Evolutionary conservation across 2,797 vertebrate species (phyloP).

Genomic region (Alosa sapidissima): DNA sequence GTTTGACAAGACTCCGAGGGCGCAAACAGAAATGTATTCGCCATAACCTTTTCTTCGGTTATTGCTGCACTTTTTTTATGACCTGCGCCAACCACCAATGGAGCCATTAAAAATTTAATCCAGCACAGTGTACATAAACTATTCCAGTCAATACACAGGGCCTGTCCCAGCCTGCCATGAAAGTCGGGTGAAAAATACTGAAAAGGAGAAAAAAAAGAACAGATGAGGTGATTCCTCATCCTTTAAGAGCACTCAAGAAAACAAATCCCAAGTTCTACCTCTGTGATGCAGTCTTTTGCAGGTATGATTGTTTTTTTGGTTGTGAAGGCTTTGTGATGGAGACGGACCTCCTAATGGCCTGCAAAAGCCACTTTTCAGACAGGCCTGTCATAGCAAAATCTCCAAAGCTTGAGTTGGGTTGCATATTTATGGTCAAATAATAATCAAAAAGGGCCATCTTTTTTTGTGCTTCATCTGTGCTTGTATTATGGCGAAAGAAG

Average conservation of each 20-base stretch:
- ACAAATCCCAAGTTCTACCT: constrained; percentile 51
- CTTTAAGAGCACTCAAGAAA: constrained; percentile 44
- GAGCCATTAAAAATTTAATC: constrained; percentile 80
- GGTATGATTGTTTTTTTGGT: constrained; percentile 15
- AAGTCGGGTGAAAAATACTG: constrained; percentile 53
- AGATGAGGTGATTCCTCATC: constrained; percentile 59
- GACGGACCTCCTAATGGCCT: neutral
- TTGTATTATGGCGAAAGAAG: neutral
- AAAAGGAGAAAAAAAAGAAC: constrained; percentile 61
- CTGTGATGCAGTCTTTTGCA: neutral
- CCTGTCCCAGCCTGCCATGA: constrained; percentile 57
- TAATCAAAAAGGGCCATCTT: neutral
- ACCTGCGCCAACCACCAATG: constrained; percentile 65
- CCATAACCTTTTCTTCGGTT: constrained; percentile 61
- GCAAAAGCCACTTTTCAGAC: neutral
- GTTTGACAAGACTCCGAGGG: constrained; percentile 60
- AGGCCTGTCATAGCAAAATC: neutral
- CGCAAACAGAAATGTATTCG: constrained; percentile 63
- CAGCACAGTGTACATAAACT: constrained; percentile 71
- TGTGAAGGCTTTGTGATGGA: neutral
- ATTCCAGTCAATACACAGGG: constrained; percentile 67
- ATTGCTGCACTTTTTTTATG: constrained; percentile 66
- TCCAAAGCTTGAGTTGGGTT: neutral
- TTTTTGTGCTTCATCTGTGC: neutral
- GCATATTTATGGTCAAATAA: neutral